Evolutionary conservation across 2,888 invertebrate genomes (phyloP), one percentile per base, ranked within the genome.

Genomic region (Tetragonula carbonaria): DNA sequence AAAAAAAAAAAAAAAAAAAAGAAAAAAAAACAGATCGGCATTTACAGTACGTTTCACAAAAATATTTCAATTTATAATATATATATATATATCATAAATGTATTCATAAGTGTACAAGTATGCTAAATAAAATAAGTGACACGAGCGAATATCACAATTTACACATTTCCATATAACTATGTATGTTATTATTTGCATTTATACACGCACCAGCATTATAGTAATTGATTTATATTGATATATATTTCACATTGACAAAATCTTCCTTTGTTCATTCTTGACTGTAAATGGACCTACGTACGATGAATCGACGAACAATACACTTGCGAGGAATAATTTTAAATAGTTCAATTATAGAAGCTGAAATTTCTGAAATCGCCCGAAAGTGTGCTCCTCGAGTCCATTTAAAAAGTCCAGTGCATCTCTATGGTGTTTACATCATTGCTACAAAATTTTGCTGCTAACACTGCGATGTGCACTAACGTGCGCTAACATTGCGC

Each of bases 381-480:
- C 77, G 85, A 86, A 87, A 87, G 59, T 67, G 86, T 80, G 88
- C 79, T 84, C 83, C 86, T 89, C 84, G 85, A 88, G 84, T 86
- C 86, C 87, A 73, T 72, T 74, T 68, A 86, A 88, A 85, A 87
- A 45, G 45, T 90, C 90, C 90, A 86, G 86, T 88, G 87, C 85
- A 90, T 87, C 85, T 74, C 84, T 86, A 83, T 78, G 87, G 81
- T 82, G 84, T 82, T 84, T 74, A 82, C 38, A 67, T 84, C 65
- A 66, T 85, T 89, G 88, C 89, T 84, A 81, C 38, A 88, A 89
- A 90, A 90, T 89, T 45, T 89, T 88, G 85, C 82, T 78, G 80
- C 80, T 33, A 63, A 77, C 74, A 72, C 67, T 72, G 38, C 62
- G 66, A 45, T 62, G 55, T 51, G 72, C 38, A 63, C 45, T 45